A percentile compares a stretch with the other conserved stretches of the same genome.
These are phyloP conservation scores for Campoplex nolae DNA, from an alignment of 2,888 invertebrate species.

Conservation along the genomic window DNA sequence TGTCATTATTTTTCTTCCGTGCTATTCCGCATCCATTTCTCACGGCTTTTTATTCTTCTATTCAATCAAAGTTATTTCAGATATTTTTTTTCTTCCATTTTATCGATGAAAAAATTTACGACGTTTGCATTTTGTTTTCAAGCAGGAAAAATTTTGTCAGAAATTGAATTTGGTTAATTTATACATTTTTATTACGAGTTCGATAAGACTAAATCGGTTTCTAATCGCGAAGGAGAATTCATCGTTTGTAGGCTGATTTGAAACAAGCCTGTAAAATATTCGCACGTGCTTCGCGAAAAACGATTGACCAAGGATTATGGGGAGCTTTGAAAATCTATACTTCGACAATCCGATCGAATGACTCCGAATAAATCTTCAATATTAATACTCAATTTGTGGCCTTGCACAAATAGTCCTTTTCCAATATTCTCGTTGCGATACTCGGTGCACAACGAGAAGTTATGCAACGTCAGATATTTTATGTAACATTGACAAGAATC, in stretches of 20 bases:
- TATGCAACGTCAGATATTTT: constrained; percentile 55
- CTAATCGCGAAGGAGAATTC: background rate
- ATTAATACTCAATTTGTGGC: constrained; percentile 53
- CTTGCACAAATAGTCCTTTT: constrained; percentile 31
- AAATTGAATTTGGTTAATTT: background rate
- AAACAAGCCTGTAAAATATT: background rate
- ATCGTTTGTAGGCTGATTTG: background rate
- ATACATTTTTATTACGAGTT: background rate
- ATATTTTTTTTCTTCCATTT: background rate
- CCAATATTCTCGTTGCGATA: constrained; percentile 41
- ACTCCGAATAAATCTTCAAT: constrained; percentile 46
- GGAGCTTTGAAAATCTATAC: constrained; percentile 35
- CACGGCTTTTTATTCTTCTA: background rate
- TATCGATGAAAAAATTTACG: background rate
- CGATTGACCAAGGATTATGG: background rate
- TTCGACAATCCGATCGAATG: constrained; percentile 43
- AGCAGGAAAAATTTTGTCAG: background rate
- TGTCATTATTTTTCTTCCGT: background rate
- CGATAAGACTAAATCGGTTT: background rate
- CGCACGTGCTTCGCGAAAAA: background rate
- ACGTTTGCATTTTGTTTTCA: background rate
- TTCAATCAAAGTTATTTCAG: background rate
- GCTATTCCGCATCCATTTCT: background rate
- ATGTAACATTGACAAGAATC: constrained; percentile 34
- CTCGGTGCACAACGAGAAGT: constrained; percentile 27